Conservation (phyloP, 2,888 invertebrate species). For the Hylaea fasciaria region DNA sequence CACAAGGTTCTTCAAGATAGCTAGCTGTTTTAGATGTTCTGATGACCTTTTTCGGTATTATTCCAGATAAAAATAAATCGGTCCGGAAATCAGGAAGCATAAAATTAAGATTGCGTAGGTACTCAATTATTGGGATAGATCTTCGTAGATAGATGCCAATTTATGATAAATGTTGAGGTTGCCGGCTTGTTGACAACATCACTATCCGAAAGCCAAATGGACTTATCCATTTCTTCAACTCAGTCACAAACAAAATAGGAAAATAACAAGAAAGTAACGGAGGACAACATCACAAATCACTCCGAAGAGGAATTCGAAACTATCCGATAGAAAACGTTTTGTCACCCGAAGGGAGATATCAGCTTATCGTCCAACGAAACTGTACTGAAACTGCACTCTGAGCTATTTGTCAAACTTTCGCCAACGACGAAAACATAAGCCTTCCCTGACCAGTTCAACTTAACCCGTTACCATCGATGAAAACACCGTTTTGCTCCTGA, state of each 20-base stretch:
- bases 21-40: too few relatives aligned
- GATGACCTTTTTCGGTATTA: too few relatives aligned
- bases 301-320: slow-evolving; percentile 53
- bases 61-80: too few relatives aligned
- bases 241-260: slow-evolving; percentile 23
- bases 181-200: not conserved
- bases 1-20: too few relatives aligned
- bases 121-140: too few relatives aligned
- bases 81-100: too few relatives aligned
- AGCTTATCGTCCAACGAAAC: slow-evolving; percentile 64
- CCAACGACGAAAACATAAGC: slow-evolving; percentile 67
- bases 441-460: slow-evolving; percentile 47
- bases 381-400: slow-evolving; percentile 64
- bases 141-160: too few relatives aligned
- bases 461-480: slow-evolving; percentile 36
- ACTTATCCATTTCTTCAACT: not conserved
- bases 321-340: slow-evolving; percentile 61
- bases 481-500: not conserved
- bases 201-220: not conserved
- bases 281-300: slow-evolving; percentile 59
- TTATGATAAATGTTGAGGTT: too few relatives aligned
- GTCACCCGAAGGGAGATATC: slow-evolving; percentile 60
- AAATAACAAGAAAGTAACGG: slow-evolving; percentile 28
- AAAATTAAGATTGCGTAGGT: too few relatives aligned
- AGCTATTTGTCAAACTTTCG: slow-evolving; percentile 77